Base-by-base conservation (phyloP, 2,113 vertebrate species). In the Odontophorus gujanensis region DNA sequence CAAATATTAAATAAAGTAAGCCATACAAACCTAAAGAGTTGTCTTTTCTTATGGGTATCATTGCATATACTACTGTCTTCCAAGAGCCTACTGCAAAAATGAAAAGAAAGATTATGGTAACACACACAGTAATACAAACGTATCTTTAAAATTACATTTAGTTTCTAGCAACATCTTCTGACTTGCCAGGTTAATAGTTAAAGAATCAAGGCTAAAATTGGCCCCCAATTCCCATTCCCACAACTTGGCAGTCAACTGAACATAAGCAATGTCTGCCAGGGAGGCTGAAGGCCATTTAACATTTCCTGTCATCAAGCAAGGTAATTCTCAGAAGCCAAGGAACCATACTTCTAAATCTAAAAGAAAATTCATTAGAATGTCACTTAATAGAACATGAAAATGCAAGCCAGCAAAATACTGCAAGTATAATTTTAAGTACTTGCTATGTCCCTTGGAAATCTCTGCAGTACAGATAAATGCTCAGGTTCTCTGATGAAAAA, bases 41-140 rank as follows among this genome's bases (percentile, higher is more conserved):
- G 99, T 97, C 99, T 98, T 97, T 96, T 99, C 98, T 97, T 99
- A 97, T 99, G 98, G 75, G 98, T 99, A 89, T 99, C 99, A 96
- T 97, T 99, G 97, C 98, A 97, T 96, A 98, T 97, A 96, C 97
- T 98, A 97, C 92, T 98, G 96, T 99, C 98, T 93, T 99, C 99
- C 96, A 98, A 97, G 95, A 98, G 97, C 97, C 99, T 99, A 97
- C 95, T 97, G 97, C 91, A 97, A 53, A 98, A 98, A 96, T 58
- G 82, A 97, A 97, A 98, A 97, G 76, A 96, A 95, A 91, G 77
- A 87, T 89, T 94, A 97, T 53, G 50, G 85, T 89, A 86, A 89
- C 55, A 94, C 82, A 86, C 21, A 92, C 7, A 11, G 62, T 16
- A 53, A 83, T 75, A 68, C 57, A 81, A 38, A 78, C 84, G 75